Conservation (phyloP, 2,113 vertebrate species). For the Ovis canadensis region DNA sequence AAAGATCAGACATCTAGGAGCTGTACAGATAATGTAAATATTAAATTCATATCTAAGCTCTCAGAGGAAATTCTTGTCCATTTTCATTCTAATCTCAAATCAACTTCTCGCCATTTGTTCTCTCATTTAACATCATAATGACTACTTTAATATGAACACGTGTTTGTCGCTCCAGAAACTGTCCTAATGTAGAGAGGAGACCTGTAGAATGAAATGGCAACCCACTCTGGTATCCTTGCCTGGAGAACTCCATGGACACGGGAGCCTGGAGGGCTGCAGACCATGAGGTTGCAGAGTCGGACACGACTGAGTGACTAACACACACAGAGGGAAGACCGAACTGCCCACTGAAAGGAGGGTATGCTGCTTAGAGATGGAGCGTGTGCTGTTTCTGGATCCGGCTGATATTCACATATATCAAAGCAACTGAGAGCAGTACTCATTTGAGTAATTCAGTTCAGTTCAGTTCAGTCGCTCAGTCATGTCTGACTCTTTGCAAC, state of each 20-base stretch:
- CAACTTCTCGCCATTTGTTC: neutral
- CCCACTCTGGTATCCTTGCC: neutral
- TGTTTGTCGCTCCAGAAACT: neutral
- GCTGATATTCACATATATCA: neutral
- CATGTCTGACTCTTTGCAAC: too few species aligned
- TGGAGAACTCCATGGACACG: neutral
- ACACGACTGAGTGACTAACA: neutral
- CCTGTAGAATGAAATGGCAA: neutral
- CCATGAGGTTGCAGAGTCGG: neutral
- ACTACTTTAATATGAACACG: neutral
- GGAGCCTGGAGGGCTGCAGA: neutral
- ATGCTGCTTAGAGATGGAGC: neutral
- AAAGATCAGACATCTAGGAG: neutral
- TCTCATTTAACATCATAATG: neutral
- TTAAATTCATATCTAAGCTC: neutral
- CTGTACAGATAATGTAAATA: neutral
- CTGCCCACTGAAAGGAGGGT: too few species aligned
- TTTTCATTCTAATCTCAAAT: neutral
- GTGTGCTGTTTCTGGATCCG: neutral
- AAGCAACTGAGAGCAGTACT: neutral
- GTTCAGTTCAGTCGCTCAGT: too few species aligned
- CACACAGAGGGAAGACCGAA: neutral
- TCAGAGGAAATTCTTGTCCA: neutral
- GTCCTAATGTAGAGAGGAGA: neutral
- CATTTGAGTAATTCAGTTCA: slow-evolving; percentile 81